Percentiles rank a stretch among this genome's conserved stretches.
phyloP scores from a whole-genome alignment of 1,140 invertebrate genomes.

The fruit fly (Drosophila melanogaster) region DNA sequence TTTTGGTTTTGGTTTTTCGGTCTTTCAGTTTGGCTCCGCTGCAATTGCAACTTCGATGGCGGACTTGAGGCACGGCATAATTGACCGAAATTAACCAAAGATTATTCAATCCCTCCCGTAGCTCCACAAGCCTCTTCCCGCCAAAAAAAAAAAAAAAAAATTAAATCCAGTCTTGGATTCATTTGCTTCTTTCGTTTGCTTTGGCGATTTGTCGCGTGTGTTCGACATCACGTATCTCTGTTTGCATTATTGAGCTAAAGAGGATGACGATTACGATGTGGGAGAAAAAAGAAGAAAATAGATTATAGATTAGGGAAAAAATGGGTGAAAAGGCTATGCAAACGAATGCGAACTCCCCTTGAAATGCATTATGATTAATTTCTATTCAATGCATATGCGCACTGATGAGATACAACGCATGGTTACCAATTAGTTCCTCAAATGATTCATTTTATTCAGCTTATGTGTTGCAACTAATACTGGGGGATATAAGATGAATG shows the following conservation, averaged over 20 bases:
- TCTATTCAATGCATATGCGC: conserved; percentile 2
- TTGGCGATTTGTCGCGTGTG: conserved; percentile 50
- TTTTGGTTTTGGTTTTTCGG: conserved; percentile 1
- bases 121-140: not conserved
- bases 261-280: conserved; percentile 8
- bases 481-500: too few species aligned
- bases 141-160: not conserved
- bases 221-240: conserved; percentile 67
- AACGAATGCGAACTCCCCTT: conserved; percentile 12
- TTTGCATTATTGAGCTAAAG: conserved; percentile 34
- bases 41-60: conserved; percentile 36
- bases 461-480: too few species aligned
- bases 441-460: conserved; percentile 7
- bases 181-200: conserved; percentile 17
- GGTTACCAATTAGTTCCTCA: conserved; percentile 4
- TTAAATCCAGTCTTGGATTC: conserved; percentile 16
- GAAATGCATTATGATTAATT: conserved; percentile 16
- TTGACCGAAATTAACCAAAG: conserved; percentile 77
- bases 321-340: not conserved
- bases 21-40: conserved; percentile 2
- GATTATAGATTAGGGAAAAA: not conserved
- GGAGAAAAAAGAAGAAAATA: not conserved
- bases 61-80: conserved; percentile 59
- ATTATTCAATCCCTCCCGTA: conserved; percentile 67
- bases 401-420: conserved; percentile 3